phyloP scores from a whole-genome alignment of 1,140 invertebrate species.

The Euwallacea fornicatus region DNA sequence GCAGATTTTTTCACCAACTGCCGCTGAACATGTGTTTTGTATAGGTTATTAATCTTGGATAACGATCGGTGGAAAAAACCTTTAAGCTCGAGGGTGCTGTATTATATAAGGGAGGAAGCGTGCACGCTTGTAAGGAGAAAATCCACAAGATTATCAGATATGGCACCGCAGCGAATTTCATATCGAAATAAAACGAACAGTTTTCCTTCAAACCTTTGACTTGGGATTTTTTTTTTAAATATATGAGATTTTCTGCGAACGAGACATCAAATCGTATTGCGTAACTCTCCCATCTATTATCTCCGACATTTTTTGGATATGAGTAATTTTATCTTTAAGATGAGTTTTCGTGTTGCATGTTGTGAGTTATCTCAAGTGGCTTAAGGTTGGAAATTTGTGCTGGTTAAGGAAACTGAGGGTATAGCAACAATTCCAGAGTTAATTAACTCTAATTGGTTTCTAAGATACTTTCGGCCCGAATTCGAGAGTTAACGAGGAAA shows the following conservation, averaged over 20 bases:
- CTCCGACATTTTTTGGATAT: background rate
- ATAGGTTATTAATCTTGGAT: conserved; percentile 34
- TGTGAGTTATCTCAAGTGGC: background rate
- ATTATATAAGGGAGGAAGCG: conserved; percentile 26
- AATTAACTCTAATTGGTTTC: conserved; percentile 14
- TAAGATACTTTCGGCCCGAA: conserved; percentile 9
- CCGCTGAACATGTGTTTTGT: conserved; percentile 23
- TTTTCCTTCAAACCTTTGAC: conserved; percentile 30
- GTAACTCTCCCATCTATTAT: background rate
- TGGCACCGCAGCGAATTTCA: conserved; percentile 33
- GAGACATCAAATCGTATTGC: conserved; percentile 20
- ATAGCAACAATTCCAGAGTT: conserved; percentile 12
- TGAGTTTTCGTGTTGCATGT: background rate
- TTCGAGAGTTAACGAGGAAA: conserved; percentile 8
- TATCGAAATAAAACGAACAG: conserved; percentile 25
- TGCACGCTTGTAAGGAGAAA: conserved; percentile 29
- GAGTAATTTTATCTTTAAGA: too few relatives aligned
- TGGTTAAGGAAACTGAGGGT: conserved; percentile 6
- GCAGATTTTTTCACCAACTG: background rate
- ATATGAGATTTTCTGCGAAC: conserved; percentile 18
- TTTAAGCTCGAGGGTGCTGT: conserved; percentile 35
- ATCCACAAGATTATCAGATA: conserved; percentile 36
- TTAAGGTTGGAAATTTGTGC: background rate
- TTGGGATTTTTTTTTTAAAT: conserved; percentile 26
- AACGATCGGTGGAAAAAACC: conserved; percentile 32